Evolutionary conservation across 1,140 invertebrate genomes (phyloP), one percentile per base, ranked within the genome.

Genomic region (Acromyrmex echinatior): DNA sequence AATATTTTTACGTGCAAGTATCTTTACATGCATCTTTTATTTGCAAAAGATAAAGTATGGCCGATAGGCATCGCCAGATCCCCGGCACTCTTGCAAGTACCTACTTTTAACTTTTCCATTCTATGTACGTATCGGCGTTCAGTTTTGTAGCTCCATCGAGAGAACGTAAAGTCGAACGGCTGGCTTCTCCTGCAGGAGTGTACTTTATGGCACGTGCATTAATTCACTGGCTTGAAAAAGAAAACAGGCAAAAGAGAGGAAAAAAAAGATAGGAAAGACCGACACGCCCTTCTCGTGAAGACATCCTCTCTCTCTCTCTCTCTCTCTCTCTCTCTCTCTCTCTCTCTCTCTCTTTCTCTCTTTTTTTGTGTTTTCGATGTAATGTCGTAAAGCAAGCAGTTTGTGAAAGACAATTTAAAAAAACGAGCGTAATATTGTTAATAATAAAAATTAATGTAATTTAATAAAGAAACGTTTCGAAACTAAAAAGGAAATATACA

Each of bases 51-150:
- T 58, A 21, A 3, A 49, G 21, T 6, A 45, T 18, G 1, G 16
- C 7, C 7, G 70, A 84, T 25, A 49, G 49, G 9, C 39, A 39
- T 68, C 25, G 21, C 25, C 35, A 39, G 80, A 63, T 31, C 51
- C n/a, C 2, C 14, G 39, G 39, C 2, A 70, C n/a, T 87, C n/a
- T 58, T 63, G 60, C 80, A 49, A 81, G 74, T 89, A 89, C 10
- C 39, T 45, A 45, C 80, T 84, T 84, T 84, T 84, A 89, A 89
- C 86, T 87, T 87, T 87, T 87, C 78, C 74, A 89, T 89, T 87
- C 78, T 87, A 65, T 35, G 25, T 87, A 87, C 86, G 86, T 89
- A 77, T 84, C 79, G 86, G 35, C 86, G 71, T 89, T 82, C 73
- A 87, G 86, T 82, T 87, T 87, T 87, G 86, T 87, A 87, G 86